A percentile compares a stretch with the other conserved stretches of the same genome.
Evolutionary conservation across 1,140 invertebrate genomes (phyloP).

Genomic region (Caligus rogercresseyi): DNA sequence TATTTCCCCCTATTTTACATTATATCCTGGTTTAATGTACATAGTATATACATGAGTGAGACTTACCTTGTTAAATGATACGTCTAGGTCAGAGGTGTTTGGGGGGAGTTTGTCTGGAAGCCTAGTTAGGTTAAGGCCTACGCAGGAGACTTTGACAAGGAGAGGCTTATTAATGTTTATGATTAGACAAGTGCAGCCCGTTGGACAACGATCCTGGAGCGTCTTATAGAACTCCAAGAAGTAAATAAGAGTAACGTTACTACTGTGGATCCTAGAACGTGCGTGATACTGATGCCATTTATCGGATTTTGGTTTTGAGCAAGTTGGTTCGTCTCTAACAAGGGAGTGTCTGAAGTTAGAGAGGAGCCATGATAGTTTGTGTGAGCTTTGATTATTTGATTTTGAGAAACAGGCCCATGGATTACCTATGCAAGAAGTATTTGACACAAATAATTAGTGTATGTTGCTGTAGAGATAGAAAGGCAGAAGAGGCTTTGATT

Average conservation of each 20-base stretch:
- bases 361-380: neutral
- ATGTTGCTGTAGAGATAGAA: too few relatives aligned
- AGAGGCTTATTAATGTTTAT: neutral
- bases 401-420: neutral
- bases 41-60: too few relatives aligned
- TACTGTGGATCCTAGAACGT: neutral
- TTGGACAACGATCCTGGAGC: neutral
- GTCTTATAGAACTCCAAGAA: neutral
- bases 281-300: neutral
- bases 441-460: too few relatives aligned
- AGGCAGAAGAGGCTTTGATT: too few relatives aligned
- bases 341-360: neutral
- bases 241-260: neutral
- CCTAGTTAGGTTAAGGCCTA: neutral
- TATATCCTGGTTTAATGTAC: too few relatives aligned
- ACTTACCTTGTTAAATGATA: neutral
- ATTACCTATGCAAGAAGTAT: too few relatives aligned
- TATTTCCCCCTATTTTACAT: too few relatives aligned
- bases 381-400: neutral
- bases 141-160: neutral
- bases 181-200: neutral
- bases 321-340: neutral
- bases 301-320: neutral
- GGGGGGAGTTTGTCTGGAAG: neutral
- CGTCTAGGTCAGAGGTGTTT: neutral